phyloP scores from a whole-genome alignment of 2,113 vertebrate species.

The Nettapus auritus region DNA sequence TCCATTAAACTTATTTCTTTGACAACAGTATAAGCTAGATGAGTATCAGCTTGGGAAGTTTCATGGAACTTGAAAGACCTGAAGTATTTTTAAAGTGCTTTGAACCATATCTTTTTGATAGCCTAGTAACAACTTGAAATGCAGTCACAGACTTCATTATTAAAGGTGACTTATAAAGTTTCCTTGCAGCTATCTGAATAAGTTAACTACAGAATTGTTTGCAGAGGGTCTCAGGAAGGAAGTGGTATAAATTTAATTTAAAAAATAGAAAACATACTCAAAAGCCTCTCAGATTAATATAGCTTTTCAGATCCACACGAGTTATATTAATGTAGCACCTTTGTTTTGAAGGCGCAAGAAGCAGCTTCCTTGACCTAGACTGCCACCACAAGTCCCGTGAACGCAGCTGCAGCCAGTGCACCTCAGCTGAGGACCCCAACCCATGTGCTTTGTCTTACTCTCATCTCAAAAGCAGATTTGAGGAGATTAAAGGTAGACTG shows the following conservation, averaged over 20 bases:
- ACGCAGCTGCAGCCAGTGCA: not conserved
- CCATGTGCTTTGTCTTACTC: accelerated
- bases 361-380: not conserved
- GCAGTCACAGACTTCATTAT: conserved; percentile 15
- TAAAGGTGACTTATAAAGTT: conserved; percentile 25
- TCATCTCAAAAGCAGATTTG: not conserved
- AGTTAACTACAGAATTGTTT: not conserved
- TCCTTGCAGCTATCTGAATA: not conserved
- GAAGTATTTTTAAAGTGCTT: not conserved
- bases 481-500: not conserved
- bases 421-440: not conserved
- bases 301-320: not conserved
- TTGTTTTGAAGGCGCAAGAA: not conserved
- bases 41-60: conserved; percentile 15
- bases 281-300: not conserved
- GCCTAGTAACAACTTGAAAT: conserved; percentile 31
- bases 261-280: not conserved
- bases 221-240: conserved; percentile 1
- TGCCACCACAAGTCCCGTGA: not conserved
- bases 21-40: conserved; percentile 29
- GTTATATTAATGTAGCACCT: not conserved
- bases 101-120: conserved; percentile 47
- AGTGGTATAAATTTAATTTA: conserved; percentile 3
- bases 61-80: conserved; percentile 26
- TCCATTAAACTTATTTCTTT: conserved; percentile 57